A percentile compares a stretch with the other conserved stretches of the same genome.
phyloP scores from a whole-genome alignment of 2,888 invertebrate genomes.

The Dione juno region DNA sequence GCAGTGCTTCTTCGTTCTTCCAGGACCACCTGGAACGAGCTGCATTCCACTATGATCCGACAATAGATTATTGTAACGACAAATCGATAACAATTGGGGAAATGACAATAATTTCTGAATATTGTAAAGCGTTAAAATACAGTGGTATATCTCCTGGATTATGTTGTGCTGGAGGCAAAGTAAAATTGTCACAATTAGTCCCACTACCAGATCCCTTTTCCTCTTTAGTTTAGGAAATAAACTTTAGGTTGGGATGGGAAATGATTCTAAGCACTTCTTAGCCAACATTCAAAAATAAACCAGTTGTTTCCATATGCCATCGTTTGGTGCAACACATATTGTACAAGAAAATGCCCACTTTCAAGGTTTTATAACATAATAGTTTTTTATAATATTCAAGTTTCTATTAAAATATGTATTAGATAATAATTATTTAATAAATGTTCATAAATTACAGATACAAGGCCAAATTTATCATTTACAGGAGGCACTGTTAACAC shows the following conservation, averaged over 20 bases:
- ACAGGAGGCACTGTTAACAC: no score
- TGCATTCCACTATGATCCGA: constrained; percentile 47
- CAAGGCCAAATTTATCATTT: no score
- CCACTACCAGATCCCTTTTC: neutral
- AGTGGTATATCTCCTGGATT: constrained; percentile 33
- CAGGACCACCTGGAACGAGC: constrained; percentile 46
- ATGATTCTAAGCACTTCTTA: constrained; percentile 48
- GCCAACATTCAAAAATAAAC: constrained; percentile 52
- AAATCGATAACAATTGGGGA: no score
- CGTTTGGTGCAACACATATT: constrained; percentile 52
- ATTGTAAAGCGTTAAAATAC: no score
- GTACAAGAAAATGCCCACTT: constrained; percentile 50
- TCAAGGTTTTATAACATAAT: constrained; percentile 46
- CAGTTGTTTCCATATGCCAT: constrained; percentile 55
- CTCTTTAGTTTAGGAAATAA: no score
- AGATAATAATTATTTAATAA: no score
- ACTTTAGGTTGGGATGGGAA: no score
- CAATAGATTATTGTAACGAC: no score
- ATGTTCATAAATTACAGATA: no score
- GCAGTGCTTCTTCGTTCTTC: constrained; percentile 48
- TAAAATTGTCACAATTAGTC: constrained; percentile 51
- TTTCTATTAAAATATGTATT: no score
- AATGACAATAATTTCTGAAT: no score
- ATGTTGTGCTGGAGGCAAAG: constrained; percentile 51
- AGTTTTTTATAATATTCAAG: no score